Evolutionary conservation across 2,113 vertebrate genomes (phyloP).

Genomic region (Myiozetetes cayanensis): DNA sequence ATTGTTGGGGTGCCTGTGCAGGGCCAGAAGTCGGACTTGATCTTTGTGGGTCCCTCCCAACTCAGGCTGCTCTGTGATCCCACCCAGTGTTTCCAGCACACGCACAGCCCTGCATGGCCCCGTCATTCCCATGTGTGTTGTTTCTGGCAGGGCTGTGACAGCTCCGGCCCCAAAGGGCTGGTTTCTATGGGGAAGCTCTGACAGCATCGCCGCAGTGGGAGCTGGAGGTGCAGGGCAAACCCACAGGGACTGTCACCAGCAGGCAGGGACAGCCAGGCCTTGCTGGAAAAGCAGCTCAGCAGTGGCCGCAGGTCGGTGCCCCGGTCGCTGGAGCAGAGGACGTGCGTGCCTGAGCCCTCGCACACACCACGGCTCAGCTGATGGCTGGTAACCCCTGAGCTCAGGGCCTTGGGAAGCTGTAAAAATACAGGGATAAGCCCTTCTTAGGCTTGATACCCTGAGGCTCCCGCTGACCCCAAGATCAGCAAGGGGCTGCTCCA

Average conservation of each 20-base stretch:
- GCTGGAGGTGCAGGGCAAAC: not conserved
- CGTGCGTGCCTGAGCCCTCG: not conserved
- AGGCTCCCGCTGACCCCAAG: not conserved
- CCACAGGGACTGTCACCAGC: accelerated
- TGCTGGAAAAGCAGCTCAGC: accelerated
- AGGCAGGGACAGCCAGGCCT: not conserved
- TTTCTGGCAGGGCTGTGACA: accelerated
- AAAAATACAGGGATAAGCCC: not conserved
- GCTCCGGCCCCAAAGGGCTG: accelerated
- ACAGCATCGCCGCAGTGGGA: accelerated
- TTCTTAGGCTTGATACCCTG: not conserved
- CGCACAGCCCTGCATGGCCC: accelerated
- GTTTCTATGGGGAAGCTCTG: not conserved
- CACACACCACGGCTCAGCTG: not conserved
- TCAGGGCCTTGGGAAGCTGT: not conserved
- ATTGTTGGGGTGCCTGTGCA: not conserved
- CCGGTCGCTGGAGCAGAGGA: not conserved
- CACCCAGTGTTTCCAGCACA: not conserved
- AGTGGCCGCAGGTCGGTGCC: accelerated
- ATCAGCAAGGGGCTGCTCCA: not conserved
- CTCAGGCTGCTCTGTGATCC: not conserved
- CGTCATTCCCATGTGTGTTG: accelerated
- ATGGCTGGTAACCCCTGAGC: not conserved
- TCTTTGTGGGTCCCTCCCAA: not conserved
- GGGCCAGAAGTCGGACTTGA: not conserved